Evolutionary conservation across 2,113 vertebrate species (phyloP).

Genomic region (Acinonyx jubatus): DNA sequence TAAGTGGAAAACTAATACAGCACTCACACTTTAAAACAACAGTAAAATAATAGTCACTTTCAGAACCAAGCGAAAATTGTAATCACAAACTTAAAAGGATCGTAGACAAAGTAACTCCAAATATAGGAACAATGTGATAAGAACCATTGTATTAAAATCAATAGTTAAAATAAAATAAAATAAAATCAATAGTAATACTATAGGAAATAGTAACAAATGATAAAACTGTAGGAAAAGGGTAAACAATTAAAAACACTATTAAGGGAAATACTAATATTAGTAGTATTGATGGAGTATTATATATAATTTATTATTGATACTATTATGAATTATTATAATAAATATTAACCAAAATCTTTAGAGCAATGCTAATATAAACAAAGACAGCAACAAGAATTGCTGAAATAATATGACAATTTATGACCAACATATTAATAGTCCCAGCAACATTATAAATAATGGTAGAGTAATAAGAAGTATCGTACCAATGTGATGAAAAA

Average conservation of each 20-base stretch:
- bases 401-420: slow-evolving; percentile 66
- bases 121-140: not conserved
- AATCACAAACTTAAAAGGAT: not conserved
- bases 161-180: not conserved
- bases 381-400: slow-evolving; percentile 32
- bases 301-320: not conserved
- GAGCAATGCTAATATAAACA: slow-evolving; percentile 38
- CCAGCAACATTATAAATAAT: slow-evolving; percentile 68
- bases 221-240: not conserved
- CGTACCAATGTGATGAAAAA: slow-evolving; percentile 60
- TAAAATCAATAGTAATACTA: not conserved
- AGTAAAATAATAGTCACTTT: slow-evolving; percentile 13
- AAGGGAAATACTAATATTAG: slow-evolving; percentile 24
- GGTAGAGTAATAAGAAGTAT: slow-evolving; percentile 46
- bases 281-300: not conserved
- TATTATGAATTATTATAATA: slow-evolving; percentile 28
- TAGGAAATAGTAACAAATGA: slow-evolving; percentile 11
- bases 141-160: not conserved
- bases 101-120: slow-evolving; percentile 17
- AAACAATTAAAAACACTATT: slow-evolving; percentile 39
- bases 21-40: not conserved
- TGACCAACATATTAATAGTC: slow-evolving; percentile 55
- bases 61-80: slow-evolving; percentile 36
- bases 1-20: not conserved
- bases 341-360: slow-evolving; percentile 42